These are phyloP conservation scores for Carlito syrichta DNA, from an alignment of 2,113 vertebrate species.

Conservation along the genomic window DNA sequence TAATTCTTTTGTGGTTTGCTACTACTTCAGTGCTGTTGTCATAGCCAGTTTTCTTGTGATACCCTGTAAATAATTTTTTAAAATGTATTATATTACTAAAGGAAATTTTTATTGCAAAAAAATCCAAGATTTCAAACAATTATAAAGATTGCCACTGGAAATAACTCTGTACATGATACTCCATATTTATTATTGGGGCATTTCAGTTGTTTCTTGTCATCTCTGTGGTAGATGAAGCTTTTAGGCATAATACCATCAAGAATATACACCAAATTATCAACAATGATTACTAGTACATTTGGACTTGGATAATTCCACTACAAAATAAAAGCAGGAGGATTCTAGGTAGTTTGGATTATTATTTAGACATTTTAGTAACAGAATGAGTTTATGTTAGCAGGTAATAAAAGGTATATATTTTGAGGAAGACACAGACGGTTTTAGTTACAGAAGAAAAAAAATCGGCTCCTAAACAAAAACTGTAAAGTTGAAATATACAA, in stretches of 20 bases:
- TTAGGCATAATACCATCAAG: background rate
- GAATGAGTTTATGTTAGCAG: background rate
- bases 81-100: background rate
- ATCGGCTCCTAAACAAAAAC: background rate
- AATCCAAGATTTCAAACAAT: background rate
- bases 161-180: background rate
- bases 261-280: background rate
- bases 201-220: background rate
- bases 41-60: background rate
- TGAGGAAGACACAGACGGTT: background rate
- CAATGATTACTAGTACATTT: background rate
- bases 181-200: background rate
- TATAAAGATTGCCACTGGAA: background rate
- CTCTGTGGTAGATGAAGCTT: background rate
- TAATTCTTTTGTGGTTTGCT: background rate
- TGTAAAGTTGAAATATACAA: background rate
- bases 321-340: background rate
- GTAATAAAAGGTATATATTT: background rate
- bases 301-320: background rate
- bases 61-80: background rate
- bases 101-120: background rate
- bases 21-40: accelerated
- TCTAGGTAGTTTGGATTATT: background rate
- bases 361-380: background rate
- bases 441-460: background rate